Conservation (phyloP, 2,113 vertebrate species). For the Aldabrachelys gigantea region DNA sequence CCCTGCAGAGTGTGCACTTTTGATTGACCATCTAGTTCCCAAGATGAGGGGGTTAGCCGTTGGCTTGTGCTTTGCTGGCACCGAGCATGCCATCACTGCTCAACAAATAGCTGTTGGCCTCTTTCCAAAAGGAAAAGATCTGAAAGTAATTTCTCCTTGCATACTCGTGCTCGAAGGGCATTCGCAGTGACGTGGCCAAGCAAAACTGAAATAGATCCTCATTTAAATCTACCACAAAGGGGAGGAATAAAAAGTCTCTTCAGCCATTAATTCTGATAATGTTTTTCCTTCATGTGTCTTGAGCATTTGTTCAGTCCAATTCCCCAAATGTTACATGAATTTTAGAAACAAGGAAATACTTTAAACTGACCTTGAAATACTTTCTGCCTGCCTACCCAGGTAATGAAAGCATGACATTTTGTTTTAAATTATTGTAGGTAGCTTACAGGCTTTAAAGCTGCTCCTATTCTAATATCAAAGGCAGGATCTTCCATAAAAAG, state of each 20-base stretch:
- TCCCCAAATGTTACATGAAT: neutral
- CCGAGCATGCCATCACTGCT: neutral
- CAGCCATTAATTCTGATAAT: neutral
- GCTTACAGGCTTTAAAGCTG: neutral
- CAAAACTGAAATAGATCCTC: neutral
- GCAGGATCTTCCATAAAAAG: neutral
- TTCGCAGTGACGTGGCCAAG: neutral
- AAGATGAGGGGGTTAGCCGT: neutral
- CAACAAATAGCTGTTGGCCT: neutral
- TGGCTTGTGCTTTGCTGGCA: slow-evolving; percentile 1
- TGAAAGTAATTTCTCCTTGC: neutral
- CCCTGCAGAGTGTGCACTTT: neutral
- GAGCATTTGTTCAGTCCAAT: neutral
- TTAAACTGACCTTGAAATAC: neutral
- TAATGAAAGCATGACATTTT: neutral
- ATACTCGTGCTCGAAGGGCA: neutral
- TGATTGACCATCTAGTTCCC: neutral
- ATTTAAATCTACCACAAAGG: neutral
- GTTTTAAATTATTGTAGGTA: neutral
- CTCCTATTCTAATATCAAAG: neutral
- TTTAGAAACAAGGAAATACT: slow-evolving; percentile 1
- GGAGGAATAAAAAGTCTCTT: neutral
- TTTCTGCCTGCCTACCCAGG: neutral
- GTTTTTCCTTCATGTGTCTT: neutral
- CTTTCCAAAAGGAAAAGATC: neutral